Evolutionary conservation across 2,888 invertebrate genomes (phyloP).

Genomic region (Aricia artaxerxes): DNA sequence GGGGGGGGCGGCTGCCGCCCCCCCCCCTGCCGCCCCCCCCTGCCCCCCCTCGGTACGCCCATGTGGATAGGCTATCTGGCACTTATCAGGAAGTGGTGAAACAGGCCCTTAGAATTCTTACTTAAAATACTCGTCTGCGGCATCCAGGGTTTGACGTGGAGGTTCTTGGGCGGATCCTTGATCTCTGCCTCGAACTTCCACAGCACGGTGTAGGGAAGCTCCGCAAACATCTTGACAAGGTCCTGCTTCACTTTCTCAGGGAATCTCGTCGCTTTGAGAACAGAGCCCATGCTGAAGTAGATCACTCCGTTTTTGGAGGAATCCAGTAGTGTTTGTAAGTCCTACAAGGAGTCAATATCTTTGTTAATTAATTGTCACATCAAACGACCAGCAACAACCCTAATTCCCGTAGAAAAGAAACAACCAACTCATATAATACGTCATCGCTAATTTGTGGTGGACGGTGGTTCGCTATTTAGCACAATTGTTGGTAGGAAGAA

Average conservation of each 20-base stretch:
- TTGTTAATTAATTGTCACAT: background rate
- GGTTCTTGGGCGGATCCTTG: constrained; percentile 50
- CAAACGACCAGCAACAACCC: background rate
- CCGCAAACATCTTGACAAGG: constrained; percentile 51
- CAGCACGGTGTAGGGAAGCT: constrained; percentile 56
- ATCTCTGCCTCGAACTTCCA: constrained; percentile 58
- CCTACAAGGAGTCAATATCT: constrained; percentile 40
- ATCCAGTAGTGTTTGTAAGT: constrained; percentile 53
- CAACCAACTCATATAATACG: background rate
- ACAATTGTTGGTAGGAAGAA: too few species aligned
- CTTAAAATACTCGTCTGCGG: constrained; percentile 62
- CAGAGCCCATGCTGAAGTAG: constrained; percentile 61
- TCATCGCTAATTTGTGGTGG: too few species aligned
- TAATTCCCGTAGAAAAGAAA: background rate
- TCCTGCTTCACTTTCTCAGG: constrained; percentile 45
- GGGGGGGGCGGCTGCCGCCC: too few species aligned
- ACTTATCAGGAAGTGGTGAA: too few species aligned
- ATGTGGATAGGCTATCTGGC: too few species aligned
- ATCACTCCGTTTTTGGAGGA: constrained; percentile 54
- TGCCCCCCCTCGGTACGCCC: too few species aligned
- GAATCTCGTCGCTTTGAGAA: constrained; percentile 49
- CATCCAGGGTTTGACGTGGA: constrained; percentile 62
- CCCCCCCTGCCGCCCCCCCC: too few species aligned
- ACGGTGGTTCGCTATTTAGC: too few species aligned
- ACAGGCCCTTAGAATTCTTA: constrained; percentile 35